Percentiles rank a stretch among this genome's conserved stretches.
These are phyloP conservation scores for Leptinotarsa haldemani DNA, from an alignment of 2,888 invertebrate genomes.

Conservation along the genomic window DNA sequence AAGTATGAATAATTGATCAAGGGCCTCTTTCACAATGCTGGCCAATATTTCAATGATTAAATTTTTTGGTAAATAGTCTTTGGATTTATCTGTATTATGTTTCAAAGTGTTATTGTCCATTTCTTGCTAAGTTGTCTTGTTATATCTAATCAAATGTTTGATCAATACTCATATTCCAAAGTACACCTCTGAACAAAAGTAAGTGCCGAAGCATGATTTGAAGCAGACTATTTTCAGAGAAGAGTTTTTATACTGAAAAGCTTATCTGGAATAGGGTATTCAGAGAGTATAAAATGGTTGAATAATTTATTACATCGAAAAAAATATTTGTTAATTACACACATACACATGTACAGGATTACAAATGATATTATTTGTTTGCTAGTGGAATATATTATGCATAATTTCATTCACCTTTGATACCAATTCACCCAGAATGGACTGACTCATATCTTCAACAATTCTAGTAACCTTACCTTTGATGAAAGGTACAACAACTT, in stretches of 20 bases:
- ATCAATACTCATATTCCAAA: slow-evolving; percentile 14
- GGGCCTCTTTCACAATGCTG: slow-evolving; percentile 39
- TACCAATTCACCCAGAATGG: not conserved
- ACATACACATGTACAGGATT: too few species aligned
- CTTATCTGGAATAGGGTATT: too few species aligned
- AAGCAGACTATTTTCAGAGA: too few species aligned
- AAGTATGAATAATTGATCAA: slow-evolving; percentile 47
- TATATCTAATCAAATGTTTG: slow-evolving; percentile 11
- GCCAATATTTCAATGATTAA: slow-evolving; percentile 35
- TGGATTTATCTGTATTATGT: slow-evolving; percentile 1
- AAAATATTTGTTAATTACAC: too few species aligned
- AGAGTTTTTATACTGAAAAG: too few species aligned
- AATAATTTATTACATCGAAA: too few species aligned
- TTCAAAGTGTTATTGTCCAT: slow-evolving; percentile 4
- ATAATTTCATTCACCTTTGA: slow-evolving; percentile 7
- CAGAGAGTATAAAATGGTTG: too few species aligned
- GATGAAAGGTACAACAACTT: too few species aligned
- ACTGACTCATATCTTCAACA: not conserved
- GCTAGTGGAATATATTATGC: not conserved
- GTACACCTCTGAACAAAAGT: not conserved
- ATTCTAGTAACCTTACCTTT: too few species aligned
- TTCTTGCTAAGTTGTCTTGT: not conserved
- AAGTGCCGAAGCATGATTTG: too few species aligned
- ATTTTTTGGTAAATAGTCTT: slow-evolving; percentile 28
- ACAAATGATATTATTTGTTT: not conserved